phyloP scores from a whole-genome alignment of 2,888 invertebrate species.

The Cyclophora albipunctata region DNA sequence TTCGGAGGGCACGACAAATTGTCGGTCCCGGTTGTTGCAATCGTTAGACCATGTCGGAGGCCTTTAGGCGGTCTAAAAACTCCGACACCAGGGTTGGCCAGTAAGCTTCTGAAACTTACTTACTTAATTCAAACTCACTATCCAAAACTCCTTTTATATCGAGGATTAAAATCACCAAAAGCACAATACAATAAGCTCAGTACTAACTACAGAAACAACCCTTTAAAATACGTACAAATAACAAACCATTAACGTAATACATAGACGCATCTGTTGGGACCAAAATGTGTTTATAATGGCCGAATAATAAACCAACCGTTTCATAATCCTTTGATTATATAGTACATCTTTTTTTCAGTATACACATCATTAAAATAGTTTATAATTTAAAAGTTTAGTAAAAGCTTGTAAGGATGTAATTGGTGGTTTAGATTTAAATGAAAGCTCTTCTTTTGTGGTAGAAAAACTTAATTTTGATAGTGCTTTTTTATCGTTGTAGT shows the following conservation, averaged over 20 bases:
- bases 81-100: too few species aligned
- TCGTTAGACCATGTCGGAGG: too few species aligned
- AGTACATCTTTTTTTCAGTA: constrained; percentile 66
- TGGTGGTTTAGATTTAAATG: constrained; percentile 35
- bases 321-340: constrained; percentile 65
- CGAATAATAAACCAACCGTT: constrained; percentile 50
- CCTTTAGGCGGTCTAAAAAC: too few species aligned
- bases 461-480: too few species aligned
- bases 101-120: too few species aligned
- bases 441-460: constrained; percentile 8
- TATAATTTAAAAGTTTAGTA: constrained; percentile 54
- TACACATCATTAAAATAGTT: constrained; percentile 58
- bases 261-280: constrained; percentile 45
- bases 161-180: too few species aligned
- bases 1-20: too few species aligned
- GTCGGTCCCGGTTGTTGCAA: too few species aligned
- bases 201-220: constrained; percentile 37
- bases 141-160: too few species aligned
- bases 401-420: constrained; percentile 54
- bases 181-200: constrained; percentile 17
- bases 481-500: too few species aligned
- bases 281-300: constrained; percentile 69
- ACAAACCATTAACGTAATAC: constrained; percentile 14
- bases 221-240: constrained; percentile 2
- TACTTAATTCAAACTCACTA: too few species aligned